phyloP scores from a whole-genome alignment of 2,797 vertebrate species.

The Tadarida brasiliensis region DNA sequence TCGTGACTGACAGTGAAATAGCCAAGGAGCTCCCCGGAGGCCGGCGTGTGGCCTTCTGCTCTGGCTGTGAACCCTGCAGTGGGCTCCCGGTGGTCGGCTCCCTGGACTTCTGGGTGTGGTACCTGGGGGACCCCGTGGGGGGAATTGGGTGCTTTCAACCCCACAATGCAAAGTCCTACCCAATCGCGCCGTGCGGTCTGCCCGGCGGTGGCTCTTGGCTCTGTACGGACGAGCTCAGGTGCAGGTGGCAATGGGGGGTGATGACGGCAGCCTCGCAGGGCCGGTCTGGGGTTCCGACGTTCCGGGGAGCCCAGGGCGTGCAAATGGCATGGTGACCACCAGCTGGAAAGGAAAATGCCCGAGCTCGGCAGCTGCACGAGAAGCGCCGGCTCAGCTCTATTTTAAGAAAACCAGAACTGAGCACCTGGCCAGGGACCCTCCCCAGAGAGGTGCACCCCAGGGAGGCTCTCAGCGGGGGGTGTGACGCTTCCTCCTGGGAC shows the following conservation, averaged over 20 bases:
- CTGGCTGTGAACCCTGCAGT: neutral
- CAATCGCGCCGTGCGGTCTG: fast-evolving
- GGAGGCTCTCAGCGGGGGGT: fast-evolving
- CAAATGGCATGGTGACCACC: neutral
- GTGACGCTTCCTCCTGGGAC: neutral
- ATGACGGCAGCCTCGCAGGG: neutral
- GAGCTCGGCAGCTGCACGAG: neutral
- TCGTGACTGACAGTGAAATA: neutral
- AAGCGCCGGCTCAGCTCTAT: neutral
- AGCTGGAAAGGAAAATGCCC: neutral
- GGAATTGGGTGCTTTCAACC: neutral
- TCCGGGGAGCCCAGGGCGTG: no score
- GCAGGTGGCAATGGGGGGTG: neutral
- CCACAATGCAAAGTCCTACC: neutral
- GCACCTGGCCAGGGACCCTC: neutral
- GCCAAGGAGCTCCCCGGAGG: no score
- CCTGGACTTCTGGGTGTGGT: neutral
- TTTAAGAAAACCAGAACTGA: neutral
- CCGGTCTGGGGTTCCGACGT: neutral
- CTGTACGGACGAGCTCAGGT: fast-evolving
- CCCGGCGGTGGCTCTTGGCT: fast-evolving
- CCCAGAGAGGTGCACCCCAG: neutral
- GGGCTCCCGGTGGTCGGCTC: fast-evolving
- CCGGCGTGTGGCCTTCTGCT: neutral
- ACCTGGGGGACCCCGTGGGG: no score